Evolutionary conservation across 92 coral and sea anemone genomes (phyloP), one percentile per base, ranked within the genome.

Genomic region (Diadumene lineata): DNA sequence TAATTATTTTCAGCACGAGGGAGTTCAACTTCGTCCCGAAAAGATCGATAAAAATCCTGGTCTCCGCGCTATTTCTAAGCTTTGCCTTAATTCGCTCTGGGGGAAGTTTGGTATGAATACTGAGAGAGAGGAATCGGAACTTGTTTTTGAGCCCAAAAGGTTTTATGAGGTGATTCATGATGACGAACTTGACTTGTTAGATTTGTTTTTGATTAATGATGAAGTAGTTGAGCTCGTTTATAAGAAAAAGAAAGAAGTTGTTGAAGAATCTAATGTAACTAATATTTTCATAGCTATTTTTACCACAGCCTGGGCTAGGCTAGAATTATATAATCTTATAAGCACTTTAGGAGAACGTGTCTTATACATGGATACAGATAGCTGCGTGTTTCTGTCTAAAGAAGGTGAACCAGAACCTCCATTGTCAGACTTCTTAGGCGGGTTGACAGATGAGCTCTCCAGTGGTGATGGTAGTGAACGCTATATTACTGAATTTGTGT

Each of bases 261-360:
- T 3, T 31, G 17, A 21, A 21, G 77, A 67, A 48, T 74, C 38
- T 48, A 68, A 69, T 65, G 72, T 82, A 31, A 81, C 85, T 18
- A 82, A 82, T 60, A 57, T 82, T 67, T 82, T 82, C 38, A 68
- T 82, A 31, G 87, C 71, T 19, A 76, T 76, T 77, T 83, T 83
- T 62, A 83, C 79, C 18, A 83, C 87, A 0, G 76, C 87, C 60
- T 83, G 87, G 87, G 87, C 82, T 22, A 74, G 86, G 34, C 38
- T 81, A 34, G 81, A 81, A 56, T 31, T 74, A 8, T 81, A 82
- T 25, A 72, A 79, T 21, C 28, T 72, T 31, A 3, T 79, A 30
- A 69, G 56, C 15, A 34, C 23, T 19, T 31, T 79, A 43, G 79
- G 84, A 9, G 23, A 56, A 21, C 62, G 62, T 6, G 62, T 56